Conservation (phyloP, 2,888 invertebrate genomes). For the Campopleginae sp. region DNA sequence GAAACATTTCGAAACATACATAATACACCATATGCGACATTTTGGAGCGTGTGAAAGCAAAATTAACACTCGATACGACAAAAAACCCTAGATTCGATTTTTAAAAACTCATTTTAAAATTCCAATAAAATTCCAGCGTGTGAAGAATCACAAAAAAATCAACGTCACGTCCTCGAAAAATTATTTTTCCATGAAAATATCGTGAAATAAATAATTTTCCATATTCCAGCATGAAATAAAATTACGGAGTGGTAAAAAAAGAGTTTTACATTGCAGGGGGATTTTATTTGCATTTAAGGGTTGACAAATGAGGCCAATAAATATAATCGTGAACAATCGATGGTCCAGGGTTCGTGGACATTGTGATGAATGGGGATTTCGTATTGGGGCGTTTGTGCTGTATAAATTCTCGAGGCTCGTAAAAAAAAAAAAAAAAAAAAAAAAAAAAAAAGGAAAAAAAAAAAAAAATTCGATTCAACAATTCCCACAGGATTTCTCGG, state of each 20-base stretch:
- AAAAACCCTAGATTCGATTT: background rate
- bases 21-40: background rate
- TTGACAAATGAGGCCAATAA: conserved; percentile 82
- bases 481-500: conserved; percentile 66
- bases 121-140: background rate
- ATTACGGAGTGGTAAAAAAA: background rate
- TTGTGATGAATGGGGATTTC: conserved; percentile 14
- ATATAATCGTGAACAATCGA: conserved; percentile 82
- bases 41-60: background rate
- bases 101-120: background rate
- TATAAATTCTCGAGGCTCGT: background rate
- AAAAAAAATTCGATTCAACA: conserved; percentile 30
- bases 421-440: conserved; percentile 7
- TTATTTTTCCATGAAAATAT: background rate
- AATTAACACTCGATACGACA: background rate
- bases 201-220: background rate
- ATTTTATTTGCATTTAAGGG: conserved; percentile 80
- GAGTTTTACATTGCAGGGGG: background rate
- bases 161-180: background rate
- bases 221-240: background rate
- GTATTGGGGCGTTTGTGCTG: conserved; percentile 8
- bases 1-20: background rate
- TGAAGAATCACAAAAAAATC: background rate
- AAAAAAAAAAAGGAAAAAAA: background rate
- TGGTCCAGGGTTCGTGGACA: conserved; percentile 63